phyloP scores from a whole-genome alignment of 2,797 vertebrate species.

The Tragopan temminckii region DNA sequence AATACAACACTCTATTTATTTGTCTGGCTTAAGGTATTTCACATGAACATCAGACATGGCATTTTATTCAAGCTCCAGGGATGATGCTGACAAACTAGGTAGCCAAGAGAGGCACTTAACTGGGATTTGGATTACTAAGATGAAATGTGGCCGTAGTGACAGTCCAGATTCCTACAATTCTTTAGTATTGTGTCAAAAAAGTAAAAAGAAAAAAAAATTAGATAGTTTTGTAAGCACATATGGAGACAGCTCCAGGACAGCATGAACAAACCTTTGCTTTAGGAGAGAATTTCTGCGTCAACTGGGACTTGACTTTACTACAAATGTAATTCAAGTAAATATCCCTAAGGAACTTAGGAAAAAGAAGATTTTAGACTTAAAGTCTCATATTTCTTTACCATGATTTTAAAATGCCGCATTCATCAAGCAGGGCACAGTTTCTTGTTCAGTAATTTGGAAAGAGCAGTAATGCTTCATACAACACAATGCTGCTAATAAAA shows the following conservation, averaged over 20 bases:
- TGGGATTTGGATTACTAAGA: conserved; percentile 35
- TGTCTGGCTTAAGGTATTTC: conserved; percentile 40
- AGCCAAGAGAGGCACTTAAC: conserved; percentile 11
- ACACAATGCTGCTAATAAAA: conserved; percentile 19
- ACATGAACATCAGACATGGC: conserved; percentile 21
- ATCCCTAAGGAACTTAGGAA: not conserved
- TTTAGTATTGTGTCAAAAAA: not conserved
- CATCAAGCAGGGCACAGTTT: not conserved
- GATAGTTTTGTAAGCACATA: not conserved
- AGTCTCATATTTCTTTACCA: not conserved
- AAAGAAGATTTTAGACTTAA: not conserved
- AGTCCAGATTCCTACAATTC: not conserved
- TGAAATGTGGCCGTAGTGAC: not conserved
- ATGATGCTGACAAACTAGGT: conserved; percentile 16
- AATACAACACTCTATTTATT: conserved; percentile 1
- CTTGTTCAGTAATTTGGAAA: not conserved
- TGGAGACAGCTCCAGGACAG: not conserved
- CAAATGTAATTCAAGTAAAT: not conserved
- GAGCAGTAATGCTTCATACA: conserved; percentile 26
- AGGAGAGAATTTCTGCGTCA: not conserved
- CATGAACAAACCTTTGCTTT: not conserved
- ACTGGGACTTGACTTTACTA: not conserved
- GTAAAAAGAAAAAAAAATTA: not conserved
- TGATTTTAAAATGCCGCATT: conserved; percentile 2
- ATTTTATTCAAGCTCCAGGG: not conserved